Evolutionary conservation across 2,113 vertebrate genomes (phyloP).

Genomic region (Phyllostomus hastatus): DNA sequence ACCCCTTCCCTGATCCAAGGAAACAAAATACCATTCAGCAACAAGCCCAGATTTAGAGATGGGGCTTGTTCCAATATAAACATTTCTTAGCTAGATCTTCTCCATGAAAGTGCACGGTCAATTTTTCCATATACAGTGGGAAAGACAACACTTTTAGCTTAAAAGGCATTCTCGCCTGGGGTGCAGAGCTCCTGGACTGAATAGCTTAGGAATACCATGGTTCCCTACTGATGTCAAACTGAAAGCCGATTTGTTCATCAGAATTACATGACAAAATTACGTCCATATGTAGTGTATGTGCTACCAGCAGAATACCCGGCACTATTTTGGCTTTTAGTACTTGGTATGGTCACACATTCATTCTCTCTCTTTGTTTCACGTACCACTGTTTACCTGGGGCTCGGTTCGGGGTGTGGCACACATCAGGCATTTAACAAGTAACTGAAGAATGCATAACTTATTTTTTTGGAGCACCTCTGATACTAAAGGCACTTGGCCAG

Average conservation of each 20-base stretch:
- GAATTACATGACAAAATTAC: not conserved
- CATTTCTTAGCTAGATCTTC: constrained; percentile 81
- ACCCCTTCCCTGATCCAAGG: constrained; percentile 77
- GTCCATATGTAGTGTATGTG: not conserved
- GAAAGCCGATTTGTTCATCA: not conserved
- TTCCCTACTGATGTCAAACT: not conserved
- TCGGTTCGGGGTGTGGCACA: not conserved
- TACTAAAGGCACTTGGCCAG: not conserved
- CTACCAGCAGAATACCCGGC: not conserved
- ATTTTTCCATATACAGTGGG: constrained; percentile 87
- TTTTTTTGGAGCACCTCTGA: not conserved
- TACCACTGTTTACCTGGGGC: not conserved
- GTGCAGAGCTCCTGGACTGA: not conserved
- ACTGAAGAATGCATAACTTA: not conserved
- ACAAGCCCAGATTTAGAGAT: constrained; percentile 79
- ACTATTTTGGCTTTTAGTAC: not conserved
- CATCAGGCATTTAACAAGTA: constrained; percentile 9
- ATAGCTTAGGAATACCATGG: not conserved
- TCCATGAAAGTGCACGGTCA: constrained; percentile 77
- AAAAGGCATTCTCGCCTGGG: constrained; percentile 78
- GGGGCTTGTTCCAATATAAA: constrained; percentile 85
- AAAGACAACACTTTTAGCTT: constrained; percentile 84
- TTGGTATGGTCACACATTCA: not conserved
- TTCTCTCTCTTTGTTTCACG: not conserved
- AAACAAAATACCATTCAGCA: constrained; percentile 85